phyloP scores from a whole-genome alignment of 2,888 invertebrate genomes.

The Drosophila siamana region DNA sequence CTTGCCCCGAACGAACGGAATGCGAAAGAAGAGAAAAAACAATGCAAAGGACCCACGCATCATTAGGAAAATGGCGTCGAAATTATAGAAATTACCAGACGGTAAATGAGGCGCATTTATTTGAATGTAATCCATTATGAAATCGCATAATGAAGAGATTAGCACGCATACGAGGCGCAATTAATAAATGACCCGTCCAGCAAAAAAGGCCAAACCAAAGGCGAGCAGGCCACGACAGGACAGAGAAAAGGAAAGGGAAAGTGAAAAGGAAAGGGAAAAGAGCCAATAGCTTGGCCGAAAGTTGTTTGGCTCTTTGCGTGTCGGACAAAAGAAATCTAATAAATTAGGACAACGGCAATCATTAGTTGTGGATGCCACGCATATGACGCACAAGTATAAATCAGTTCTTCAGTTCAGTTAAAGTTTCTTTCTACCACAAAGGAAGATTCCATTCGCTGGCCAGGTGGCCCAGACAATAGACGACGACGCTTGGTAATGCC shows the following conservation, averaged over 20 bases:
- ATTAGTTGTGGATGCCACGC: constrained; percentile 64
- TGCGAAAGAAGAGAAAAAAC: background rate
- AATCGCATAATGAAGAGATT: constrained; percentile 81
- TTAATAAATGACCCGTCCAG: constrained; percentile 75
- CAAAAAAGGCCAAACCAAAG: constrained; percentile 14
- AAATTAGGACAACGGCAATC: constrained; percentile 74
- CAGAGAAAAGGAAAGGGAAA: background rate
- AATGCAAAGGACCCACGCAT: constrained; percentile 49
- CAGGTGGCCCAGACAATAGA: constrained; percentile 46
- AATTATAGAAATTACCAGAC: constrained; percentile 78
- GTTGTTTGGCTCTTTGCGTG: constrained; percentile 59
- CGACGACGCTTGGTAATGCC: constrained; percentile 11
- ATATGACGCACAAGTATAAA: constrained; percentile 65
- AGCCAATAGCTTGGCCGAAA: constrained; percentile 19
- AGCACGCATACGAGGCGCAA: constrained; percentile 73
- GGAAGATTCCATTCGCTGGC: background rate
- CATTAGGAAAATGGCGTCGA: constrained; percentile 76
- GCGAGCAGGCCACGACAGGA: background rate
- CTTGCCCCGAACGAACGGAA: background rate
- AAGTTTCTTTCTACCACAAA: background rate
- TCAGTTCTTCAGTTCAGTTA: constrained; percentile 63
- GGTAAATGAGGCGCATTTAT: constrained; percentile 76
- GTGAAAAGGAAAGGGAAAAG: background rate
- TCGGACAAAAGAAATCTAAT: constrained; percentile 64
- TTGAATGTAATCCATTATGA: constrained; percentile 82